phyloP scores from a whole-genome alignment of 2,797 vertebrate genomes.

The Periparus ater region DNA sequence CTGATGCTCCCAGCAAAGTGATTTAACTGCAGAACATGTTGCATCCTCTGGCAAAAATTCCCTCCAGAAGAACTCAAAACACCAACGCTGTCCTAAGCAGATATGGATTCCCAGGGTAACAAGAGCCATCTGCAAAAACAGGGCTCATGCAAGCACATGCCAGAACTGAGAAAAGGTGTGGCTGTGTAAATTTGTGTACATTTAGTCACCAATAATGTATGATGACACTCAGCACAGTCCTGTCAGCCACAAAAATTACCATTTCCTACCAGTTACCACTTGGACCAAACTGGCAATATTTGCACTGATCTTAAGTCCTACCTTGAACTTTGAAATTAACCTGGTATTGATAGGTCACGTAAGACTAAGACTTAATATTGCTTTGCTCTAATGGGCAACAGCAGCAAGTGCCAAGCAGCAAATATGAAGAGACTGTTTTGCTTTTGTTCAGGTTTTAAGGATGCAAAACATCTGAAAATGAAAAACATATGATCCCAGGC shows the following conservation, averaged over 20 bases:
- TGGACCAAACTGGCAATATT: neutral
- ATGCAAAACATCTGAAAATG: neutral
- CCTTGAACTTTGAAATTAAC: neutral
- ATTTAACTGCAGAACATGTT: neutral
- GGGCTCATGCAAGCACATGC: neutral
- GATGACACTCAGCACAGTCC: neutral
- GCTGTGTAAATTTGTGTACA: neutral
- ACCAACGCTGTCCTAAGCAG: neutral
- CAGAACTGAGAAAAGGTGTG: neutral
- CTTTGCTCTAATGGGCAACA: neutral
- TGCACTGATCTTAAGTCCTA: neutral
- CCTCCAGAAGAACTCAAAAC: neutral
- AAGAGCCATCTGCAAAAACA: neutral
- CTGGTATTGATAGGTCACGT: accelerated
- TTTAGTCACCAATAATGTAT: neutral
- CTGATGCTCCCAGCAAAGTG: neutral
- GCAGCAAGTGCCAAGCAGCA: neutral
- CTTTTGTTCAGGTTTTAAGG: neutral
- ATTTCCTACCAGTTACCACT: neutral
- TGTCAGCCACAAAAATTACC: neutral
- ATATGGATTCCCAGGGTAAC: neutral
- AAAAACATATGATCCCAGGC: neutral
- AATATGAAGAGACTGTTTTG: neutral
- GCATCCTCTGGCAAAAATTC: neutral
- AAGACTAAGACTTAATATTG: neutral